phyloP scores from a whole-genome alignment of 2,888 invertebrate species.

The Trichopoda pennipes region DNA sequence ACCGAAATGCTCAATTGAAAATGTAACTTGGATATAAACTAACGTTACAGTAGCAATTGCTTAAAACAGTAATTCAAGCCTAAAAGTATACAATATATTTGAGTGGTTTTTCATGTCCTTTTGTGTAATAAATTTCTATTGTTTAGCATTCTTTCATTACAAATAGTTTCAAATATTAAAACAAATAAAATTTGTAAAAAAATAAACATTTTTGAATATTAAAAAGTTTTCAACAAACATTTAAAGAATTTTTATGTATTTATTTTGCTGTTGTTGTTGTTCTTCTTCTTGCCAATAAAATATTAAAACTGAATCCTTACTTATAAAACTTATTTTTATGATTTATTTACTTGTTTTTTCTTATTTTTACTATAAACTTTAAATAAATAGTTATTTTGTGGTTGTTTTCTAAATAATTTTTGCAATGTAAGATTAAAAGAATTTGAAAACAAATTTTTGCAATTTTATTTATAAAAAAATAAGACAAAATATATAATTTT shows the following conservation, averaged over 20 bases:
- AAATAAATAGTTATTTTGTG: background rate
- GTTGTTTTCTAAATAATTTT: background rate
- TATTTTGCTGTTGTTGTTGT: background rate
- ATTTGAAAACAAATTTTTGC: too few relatives aligned
- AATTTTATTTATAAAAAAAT: too few relatives aligned
- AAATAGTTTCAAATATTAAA: conserved; percentile 43
- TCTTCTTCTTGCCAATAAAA: conserved; percentile 22
- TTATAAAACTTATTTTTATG: background rate
- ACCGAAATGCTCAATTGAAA: background rate
- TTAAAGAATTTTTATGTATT: conserved; percentile 31
- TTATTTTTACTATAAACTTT: background rate
- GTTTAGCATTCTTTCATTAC: conserved; percentile 42
- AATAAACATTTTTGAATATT: conserved; percentile 57
- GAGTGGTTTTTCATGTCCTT: conserved; percentile 66
- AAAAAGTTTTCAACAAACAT: conserved; percentile 52
- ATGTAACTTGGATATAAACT: conserved; percentile 11
- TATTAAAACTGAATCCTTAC: conserved; percentile 17
- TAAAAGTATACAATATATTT: conserved; percentile 61
- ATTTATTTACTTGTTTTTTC: background rate
- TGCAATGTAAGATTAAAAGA: too few relatives aligned
- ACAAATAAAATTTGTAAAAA: conserved; percentile 57
- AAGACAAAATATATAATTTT: too few relatives aligned
- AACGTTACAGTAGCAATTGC: conserved; percentile 20
- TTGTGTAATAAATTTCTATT: conserved; percentile 53
- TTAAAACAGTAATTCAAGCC: conserved; percentile 44